Evolutionary conservation across 1,140 invertebrate species (phyloP), one percentile per base, ranked within the genome.

Genomic region (Hyphantria cunea): DNA sequence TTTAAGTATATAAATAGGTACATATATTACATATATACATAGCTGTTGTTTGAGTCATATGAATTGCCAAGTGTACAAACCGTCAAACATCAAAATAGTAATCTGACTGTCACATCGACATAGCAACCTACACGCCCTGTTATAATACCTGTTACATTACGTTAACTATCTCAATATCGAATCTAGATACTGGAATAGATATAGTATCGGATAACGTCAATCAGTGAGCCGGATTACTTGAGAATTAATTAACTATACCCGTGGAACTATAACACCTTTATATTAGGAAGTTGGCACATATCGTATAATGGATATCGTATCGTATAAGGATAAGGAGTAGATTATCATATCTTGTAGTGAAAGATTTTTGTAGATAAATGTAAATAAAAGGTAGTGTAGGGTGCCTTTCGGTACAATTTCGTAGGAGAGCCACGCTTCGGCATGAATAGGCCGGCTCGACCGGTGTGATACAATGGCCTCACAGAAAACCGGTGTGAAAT

Each of bases 151-250:
- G 68, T 76, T 70, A 70, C 70, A 72, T 60, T 70, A 65, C 54
- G 64, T 78, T 74, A 78, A 59, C 64, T 55, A 75, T 76, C 73
- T 67, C 44, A 25, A 45, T 66, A 69, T 76, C 68, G 64, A 63
- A 78, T 78, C 73, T 70, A 64, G 59, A 68, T 67, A 42, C 55
- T 44, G 68, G 44, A 39, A 52, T 56, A 65, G 72, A 84, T 80
- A 60, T 49, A 45, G 58, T 48, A 62, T 66, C 59, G 69, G 79
- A 84, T 86, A 84, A 72, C 74, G 79, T 79, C 76, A 63, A 78
- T 86, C 82, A 82, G 74, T 65, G 70, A 59, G 67, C 68, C 70
- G 70, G 72, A 84, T 84, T 82, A 83, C 58, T 68, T 68, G 64
- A 53, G 72, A 76, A 80, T 82, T 82, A 77, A 83, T 83, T 80